phyloP scores from a whole-genome alignment of 2,888 invertebrate genomes.

The Cancer borealis region DNA sequence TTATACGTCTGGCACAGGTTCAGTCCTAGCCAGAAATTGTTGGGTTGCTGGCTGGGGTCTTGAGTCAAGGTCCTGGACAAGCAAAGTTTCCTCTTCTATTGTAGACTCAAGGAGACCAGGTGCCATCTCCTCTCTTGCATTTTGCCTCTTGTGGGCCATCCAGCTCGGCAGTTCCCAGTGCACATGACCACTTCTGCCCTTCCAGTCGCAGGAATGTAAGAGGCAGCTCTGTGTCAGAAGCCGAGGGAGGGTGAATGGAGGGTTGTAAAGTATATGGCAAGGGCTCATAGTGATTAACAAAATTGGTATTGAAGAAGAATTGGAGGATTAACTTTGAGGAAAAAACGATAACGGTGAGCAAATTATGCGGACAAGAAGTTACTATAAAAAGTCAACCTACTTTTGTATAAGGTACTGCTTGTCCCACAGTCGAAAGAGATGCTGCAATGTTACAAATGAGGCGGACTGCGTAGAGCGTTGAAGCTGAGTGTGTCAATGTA shows the following conservation, averaged over 20 bases:
- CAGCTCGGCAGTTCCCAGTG: slow-evolving; percentile 30
- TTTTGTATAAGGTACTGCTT: slow-evolving; percentile 45
- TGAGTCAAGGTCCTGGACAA: slow-evolving; percentile 31
- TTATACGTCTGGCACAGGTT: slow-evolving; percentile 69
- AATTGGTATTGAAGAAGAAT: background rate
- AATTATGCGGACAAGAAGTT: background rate
- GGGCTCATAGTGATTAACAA: background rate
- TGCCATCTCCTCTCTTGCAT: slow-evolving; percentile 64
- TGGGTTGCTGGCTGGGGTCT: background rate
- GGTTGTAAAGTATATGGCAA: background rate
- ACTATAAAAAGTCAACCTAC: background rate
- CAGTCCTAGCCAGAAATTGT: slow-evolving; percentile 69
- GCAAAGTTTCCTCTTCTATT: slow-evolving; percentile 51
- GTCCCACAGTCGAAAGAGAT: slow-evolving; percentile 63
- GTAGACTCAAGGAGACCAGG: slow-evolving; percentile 71
- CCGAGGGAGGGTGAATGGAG: background rate
- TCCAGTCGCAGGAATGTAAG: slow-evolving; percentile 54
- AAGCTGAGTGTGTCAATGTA: slow-evolving; percentile 63
- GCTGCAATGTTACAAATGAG: slow-evolving; percentile 64
- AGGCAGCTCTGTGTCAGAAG: slow-evolving; percentile 64
- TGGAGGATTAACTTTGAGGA: background rate
- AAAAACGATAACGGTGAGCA: no score
- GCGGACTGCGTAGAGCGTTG: slow-evolving; percentile 57
- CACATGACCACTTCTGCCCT: slow-evolving; percentile 59
- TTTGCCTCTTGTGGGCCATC: slow-evolving; percentile 70